Conservation (phyloP, 2,113 vertebrate genomes). For the Trachemys scripta region DNA sequence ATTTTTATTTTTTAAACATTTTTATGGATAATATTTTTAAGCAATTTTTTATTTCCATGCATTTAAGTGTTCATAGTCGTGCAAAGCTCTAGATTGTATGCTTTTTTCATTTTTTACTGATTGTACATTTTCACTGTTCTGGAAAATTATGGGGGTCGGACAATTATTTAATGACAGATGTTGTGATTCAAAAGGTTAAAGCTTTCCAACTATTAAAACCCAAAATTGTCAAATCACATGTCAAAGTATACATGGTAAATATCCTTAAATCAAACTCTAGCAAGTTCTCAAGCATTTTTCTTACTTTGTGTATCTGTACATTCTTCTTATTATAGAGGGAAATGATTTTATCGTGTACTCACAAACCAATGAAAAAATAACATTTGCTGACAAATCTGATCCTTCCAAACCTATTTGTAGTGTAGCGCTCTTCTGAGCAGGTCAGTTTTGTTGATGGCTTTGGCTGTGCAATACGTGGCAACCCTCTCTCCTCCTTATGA, state of each 20-base stretch:
- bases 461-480: not conserved
- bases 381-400: no score
- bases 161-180: not conserved
- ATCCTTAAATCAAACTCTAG: no score
- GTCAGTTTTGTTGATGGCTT: not conserved
- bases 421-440: no score
- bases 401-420: no score
- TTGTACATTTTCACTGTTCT: not conserved
- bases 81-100: not conserved
- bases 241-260: no score
- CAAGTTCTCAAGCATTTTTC: no score
- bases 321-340: no score
- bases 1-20: not conserved
- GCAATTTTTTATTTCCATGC: not conserved
- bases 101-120: not conserved
- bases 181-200: not conserved
- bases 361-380: no score
- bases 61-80: not conserved
- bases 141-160: not conserved
- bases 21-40: not conserved
- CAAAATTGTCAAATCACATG: not conserved
- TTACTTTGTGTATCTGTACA: no score
- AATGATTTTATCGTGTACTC: no score
- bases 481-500: rapidly evolving
- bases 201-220: not conserved